Conservation (phyloP, 2,888 invertebrate genomes). For the Capitulum mitella region DNA sequence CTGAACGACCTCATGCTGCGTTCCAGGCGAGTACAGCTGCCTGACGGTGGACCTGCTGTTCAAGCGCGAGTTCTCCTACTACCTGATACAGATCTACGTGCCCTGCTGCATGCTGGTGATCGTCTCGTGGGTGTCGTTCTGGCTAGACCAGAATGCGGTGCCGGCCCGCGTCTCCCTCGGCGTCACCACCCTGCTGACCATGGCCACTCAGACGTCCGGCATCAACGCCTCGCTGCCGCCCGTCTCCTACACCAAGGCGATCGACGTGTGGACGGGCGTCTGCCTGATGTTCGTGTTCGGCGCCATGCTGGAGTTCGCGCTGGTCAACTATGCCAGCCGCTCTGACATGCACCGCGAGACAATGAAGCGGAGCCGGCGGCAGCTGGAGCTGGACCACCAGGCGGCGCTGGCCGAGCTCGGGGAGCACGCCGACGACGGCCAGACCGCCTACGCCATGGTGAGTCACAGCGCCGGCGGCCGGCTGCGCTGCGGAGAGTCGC, state of each 20-base stretch:
- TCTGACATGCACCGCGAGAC: slow-evolving; percentile 68
- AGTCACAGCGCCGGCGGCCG: too few species aligned
- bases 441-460: slow-evolving; percentile 85
- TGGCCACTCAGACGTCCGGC: slow-evolving; percentile 46
- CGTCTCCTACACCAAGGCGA: slow-evolving; percentile 60
- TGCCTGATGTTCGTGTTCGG: slow-evolving; percentile 95
- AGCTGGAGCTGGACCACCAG: slow-evolving; percentile 38
- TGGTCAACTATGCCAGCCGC: slow-evolving; percentile 93
- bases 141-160: slow-evolving; percentile 44
- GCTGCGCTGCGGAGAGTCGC: too few species aligned
- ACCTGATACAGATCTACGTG: slow-evolving; percentile 51
- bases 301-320: slow-evolving; percentile 91
- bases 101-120: slow-evolving; percentile 49
- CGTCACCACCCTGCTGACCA: slow-evolving; percentile 49
- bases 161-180: slow-evolving; percentile 45
- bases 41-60: slow-evolving; percentile 48
- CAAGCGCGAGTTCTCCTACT: slow-evolving; percentile 50
- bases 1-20: too few species aligned
- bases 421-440: slow-evolving; percentile 55
- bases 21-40: slow-evolving; percentile 50
- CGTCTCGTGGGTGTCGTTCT: slow-evolving; percentile 45
- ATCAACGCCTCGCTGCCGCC: slow-evolving; percentile 48
- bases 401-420: slow-evolving; percentile 38
- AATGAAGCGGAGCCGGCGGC: neutral
- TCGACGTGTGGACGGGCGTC: slow-evolving; percentile 88